Evolutionary conservation across 2,888 invertebrate genomes (phyloP), one percentile per base, ranked within the genome.

Genomic region (Serripes groenlandicus): DNA sequence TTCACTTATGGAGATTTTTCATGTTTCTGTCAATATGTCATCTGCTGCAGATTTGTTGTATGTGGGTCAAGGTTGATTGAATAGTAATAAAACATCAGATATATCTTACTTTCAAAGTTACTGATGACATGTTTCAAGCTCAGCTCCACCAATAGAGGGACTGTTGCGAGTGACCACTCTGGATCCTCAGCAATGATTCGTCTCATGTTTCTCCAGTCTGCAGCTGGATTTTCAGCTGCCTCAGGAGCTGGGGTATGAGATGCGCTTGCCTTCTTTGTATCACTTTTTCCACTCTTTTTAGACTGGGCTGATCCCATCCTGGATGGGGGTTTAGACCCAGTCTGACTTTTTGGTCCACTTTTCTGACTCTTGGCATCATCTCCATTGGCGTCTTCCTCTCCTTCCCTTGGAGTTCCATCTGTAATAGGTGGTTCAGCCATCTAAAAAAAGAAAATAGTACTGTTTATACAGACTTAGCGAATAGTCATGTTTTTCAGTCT

Each of bases 111-210:
- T 88, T 93, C 93, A 93, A 95, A 95, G 75, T 94, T 93, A 26
- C 88, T 80, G 4, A 94, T 92, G 77, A 95, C 93, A 75, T 94
- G 92, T 73, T 91, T 91, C 37, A 94, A 86, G 75, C 92, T 92
- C 4, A 94, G 89, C 69, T 94, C 94, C 4, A 88, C 90, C 26
- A 95, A 88, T 3, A 92, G 78, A 9, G 95, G 94, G 1, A 95
- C 94, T n/a, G 93, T 94, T 18, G 94, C 94, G 37, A 94, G 87
- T 21, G 94, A 94, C 93, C 94, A 95, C 77, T 94, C 94, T 3
- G 93, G 92, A 89, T 95, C 95, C 75, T 95, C 95, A 34, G 95
- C 94, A 64, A 95, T 94, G 49, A 95, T 94, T 60, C 94, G 73
- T 56, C 95, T 86, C 92, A 93, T 92, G 73, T 91, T 92, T 34